Conservation (phyloP, 2,113 vertebrate species). For the Electrona antarctica region DNA sequence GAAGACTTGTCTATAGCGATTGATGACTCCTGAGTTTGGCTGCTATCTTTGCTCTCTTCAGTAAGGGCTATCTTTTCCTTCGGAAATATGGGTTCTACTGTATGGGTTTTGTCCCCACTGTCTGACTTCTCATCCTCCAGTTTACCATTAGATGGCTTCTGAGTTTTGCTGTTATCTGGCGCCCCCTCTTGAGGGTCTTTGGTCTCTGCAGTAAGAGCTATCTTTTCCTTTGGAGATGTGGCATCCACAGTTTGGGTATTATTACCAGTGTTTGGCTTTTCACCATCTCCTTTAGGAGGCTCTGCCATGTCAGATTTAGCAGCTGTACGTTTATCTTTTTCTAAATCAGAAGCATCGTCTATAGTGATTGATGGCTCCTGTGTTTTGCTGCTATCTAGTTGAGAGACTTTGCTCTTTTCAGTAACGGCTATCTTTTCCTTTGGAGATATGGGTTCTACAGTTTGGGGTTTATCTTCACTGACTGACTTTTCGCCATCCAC, state of each 20-base stretch:
- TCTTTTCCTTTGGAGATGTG: conserved; percentile 12
- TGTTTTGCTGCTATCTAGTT: no score
- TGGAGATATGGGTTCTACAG: no score
- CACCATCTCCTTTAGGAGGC: no score
- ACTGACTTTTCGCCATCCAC: conserved; percentile 5
- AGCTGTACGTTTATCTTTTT: no score
- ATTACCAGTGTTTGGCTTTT: neutral
- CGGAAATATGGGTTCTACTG: conserved; percentile 3
- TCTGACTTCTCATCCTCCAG: conserved; percentile 14
- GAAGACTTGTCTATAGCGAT: neutral
- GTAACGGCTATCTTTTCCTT: no score
- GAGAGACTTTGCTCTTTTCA: no score
- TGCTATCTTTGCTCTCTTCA: conserved; percentile 35
- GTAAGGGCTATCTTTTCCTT: conserved; percentile 3
- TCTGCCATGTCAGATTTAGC: no score
- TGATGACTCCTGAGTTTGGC: conserved; percentile 26
- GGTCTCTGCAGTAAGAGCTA: conserved; percentile 4
- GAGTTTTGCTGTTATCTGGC: conserved; percentile 31
- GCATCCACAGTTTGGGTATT: conserved; percentile 17
- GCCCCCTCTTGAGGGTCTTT: conserved; percentile 8
- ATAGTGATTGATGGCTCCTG: no score
- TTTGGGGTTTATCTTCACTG: no score
- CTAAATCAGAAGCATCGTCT: no score
- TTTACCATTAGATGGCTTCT: conserved; percentile 7
- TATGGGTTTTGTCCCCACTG: conserved; percentile 9